Evolutionary conservation across 2,113 vertebrate species (phyloP).

Genomic region (Cairina moschata): DNA sequence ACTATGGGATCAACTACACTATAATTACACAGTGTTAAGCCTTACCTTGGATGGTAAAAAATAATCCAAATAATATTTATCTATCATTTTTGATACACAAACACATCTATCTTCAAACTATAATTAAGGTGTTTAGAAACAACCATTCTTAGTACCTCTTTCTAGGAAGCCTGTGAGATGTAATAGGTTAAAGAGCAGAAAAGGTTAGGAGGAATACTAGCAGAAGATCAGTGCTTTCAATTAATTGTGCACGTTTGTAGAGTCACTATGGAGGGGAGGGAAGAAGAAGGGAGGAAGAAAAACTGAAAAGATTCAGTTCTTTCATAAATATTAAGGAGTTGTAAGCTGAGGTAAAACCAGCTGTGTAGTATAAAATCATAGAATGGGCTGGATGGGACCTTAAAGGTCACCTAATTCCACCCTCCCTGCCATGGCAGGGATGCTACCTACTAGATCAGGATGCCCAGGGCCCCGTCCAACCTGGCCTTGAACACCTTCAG

Average conservation of each 20-base stretch:
- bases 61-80: background rate
- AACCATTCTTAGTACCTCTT: background rate
- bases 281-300: background rate
- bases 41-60: background rate
- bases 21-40: background rate
- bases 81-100: background rate
- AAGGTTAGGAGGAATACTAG: background rate
- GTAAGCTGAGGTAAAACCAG: rapidly evolving
- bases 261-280: background rate
- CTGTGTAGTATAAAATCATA: too few relatives aligned
- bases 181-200: background rate
- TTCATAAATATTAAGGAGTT: background rate
- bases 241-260: background rate
- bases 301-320: background rate
- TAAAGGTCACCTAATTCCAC: too few relatives aligned
- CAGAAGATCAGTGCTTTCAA: background rate
- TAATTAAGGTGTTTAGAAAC: background rate
- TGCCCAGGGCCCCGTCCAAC: too few relatives aligned
- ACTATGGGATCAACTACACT: background rate
- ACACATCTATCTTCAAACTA: rapidly evolving
- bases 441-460: too few relatives aligned
- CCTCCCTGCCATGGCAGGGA: too few relatives aligned
- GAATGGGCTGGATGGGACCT: too few relatives aligned
- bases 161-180: background rate
- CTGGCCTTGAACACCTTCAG: too few relatives aligned